Evolutionary conservation across 1,140 invertebrate genomes (phyloP), one percentile per base, ranked within the genome.

Genomic region (Odontomachus brunneus): DNA sequence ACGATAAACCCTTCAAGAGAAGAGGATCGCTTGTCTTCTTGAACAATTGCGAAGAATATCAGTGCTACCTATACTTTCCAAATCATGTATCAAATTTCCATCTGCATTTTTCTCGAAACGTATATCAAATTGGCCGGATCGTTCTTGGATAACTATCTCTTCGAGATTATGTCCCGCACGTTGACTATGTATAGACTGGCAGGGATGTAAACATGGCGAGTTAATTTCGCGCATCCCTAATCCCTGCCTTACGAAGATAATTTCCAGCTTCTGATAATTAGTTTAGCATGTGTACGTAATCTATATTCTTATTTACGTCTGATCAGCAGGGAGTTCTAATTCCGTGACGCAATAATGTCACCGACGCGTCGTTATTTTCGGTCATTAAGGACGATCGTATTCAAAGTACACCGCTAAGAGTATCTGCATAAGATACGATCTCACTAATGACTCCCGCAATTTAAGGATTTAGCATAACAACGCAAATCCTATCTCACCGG

Each of bases 381-480:
- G 65, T 71, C 75, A 57, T 80, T 80, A 71, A 80, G 65, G n/a
- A 44, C 38, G 22, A 19, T 80, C 15, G 19, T 24, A 76, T 76
- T 67, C 51, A 71, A 57, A 80, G 38, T 59, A 57, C n/a, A 57
- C 57, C 33, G 49, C 55, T 57, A 55, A 57, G 33, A 71, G 51
- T 48, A 80, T 59, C 65, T 71, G 38, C 24, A 59, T 69, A 69
- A 78, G 75, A 80, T 71, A 71, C 53, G 24, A 80, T 69, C 65
- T 80, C 49, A 33, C 75, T 80, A 80, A 80, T 71, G 75, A 80
- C 65, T 57, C 51, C 44, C 55, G 75, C 65, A n/a, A 48, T 80
- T 80, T 80, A 80, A 69, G 75, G 33, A 80, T 71, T 80, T 80
- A 80, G 65, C 65, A 80, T 80, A 80, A 71, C 71, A 51, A 15